These are phyloP conservation scores for Sepioteuthis lessoniana DNA, from an alignment of 2,888 invertebrate genomes.

Conservation along the genomic window DNA sequence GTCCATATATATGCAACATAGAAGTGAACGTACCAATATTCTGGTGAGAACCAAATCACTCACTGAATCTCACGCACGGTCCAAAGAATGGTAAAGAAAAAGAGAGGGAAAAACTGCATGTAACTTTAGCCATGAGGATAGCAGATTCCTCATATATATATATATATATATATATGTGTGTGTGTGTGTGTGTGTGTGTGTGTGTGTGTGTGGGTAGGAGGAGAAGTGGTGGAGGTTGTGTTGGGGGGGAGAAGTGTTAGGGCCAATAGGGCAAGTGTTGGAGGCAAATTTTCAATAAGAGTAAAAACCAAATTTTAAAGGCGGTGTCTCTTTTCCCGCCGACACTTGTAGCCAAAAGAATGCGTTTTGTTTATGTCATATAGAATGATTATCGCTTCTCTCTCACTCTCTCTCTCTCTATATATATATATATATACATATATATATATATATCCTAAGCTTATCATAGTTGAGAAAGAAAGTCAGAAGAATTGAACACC, in stretches of 20 bases:
- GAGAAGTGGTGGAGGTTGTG: background rate
- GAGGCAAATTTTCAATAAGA: background rate
- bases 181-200: background rate
- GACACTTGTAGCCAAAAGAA: background rate
- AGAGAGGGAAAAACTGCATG: background rate
- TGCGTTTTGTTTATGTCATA: background rate
- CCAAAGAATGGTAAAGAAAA: background rate
- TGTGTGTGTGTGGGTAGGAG: no score
- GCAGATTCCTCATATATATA: constrained; percentile 34
- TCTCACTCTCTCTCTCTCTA: no score
- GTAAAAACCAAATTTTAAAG: background rate
- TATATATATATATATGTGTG: constrained; percentile 41
- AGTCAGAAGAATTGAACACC: no score
- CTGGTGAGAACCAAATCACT: constrained; percentile 9
- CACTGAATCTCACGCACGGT: constrained; percentile 21
- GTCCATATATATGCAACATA: background rate
- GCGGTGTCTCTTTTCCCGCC: no score
- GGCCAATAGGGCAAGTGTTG: background rate
- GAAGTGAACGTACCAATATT: background rate
- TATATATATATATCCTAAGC: no score
- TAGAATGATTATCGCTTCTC: background rate
- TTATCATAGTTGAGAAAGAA: no score
- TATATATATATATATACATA: no score
- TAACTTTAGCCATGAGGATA: constrained; percentile 33
- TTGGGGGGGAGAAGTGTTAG: background rate